phyloP scores from a whole-genome alignment of 2,888 invertebrate species.

The Cephonodes hylas region DNA sequence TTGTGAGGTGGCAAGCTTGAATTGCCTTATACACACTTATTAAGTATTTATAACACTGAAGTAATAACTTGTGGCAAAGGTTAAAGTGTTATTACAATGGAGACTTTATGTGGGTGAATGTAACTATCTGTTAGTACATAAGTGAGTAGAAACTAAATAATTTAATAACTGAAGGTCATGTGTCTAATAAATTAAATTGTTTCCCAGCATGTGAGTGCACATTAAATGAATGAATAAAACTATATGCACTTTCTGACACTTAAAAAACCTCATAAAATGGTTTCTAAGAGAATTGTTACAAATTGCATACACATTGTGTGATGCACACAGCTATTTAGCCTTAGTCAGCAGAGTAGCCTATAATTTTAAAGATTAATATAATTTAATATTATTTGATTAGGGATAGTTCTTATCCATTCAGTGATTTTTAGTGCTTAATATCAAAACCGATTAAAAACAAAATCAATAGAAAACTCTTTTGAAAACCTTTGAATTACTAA shows the following conservation, averaged over 20 bases:
- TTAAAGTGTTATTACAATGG: neutral
- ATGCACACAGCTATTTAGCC: constrained; percentile 14
- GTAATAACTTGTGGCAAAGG: neutral
- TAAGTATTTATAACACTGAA: neutral
- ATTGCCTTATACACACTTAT: too few relatives aligned
- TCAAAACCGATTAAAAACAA: neutral
- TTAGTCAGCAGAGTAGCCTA: constrained; percentile 22
- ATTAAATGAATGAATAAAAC: neutral
- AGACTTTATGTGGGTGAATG: too few relatives aligned
- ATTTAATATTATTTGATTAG: neutral
- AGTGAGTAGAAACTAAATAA: neutral
- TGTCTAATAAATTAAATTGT: neutral
- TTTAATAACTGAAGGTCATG: neutral
- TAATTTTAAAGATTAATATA: neutral
- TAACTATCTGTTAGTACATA: neutral
- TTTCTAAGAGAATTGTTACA: neutral
- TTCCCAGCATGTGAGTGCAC: neutral
- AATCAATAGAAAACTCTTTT: neutral
- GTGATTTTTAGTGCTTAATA: neutral
- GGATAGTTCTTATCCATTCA: neutral
- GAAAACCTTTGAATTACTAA: constrained; percentile 33
- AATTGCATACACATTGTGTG: constrained; percentile 4
- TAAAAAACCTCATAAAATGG: too few relatives aligned
- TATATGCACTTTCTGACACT: too few relatives aligned
- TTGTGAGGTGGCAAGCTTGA: neutral